phyloP scores from a whole-genome alignment of 2,888 invertebrate genomes.

The Drosophila multiciliata region DNA sequence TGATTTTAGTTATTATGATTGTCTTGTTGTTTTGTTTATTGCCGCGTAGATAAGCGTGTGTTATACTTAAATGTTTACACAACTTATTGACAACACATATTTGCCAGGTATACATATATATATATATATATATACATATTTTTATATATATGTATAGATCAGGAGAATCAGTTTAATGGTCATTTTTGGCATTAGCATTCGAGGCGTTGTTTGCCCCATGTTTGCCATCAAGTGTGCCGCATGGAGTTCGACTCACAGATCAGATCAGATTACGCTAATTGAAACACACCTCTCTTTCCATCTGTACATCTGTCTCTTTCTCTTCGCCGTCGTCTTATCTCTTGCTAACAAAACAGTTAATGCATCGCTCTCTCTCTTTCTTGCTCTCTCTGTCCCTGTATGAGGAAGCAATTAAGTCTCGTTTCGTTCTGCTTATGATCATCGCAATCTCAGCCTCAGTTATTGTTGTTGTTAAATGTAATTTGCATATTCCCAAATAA shows the following conservation, averaged over 20 bases:
- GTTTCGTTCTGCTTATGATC: conserved; percentile 39
- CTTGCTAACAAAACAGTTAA: conserved; percentile 19
- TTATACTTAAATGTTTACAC: conserved; percentile 65
- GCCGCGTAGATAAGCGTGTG: conserved; percentile 63
- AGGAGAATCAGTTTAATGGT: conserved; percentile 19
- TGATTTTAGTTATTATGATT: conserved; percentile 67
- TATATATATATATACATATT: neutral
- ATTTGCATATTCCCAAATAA: conserved; percentile 50
- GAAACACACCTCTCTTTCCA: conserved; percentile 55
- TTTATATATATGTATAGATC: neutral
- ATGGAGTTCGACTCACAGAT: conserved; percentile 3
- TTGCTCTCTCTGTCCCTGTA: conserved; percentile 11
- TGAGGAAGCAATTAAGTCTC: conserved; percentile 51
- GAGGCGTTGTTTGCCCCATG: conserved; percentile 17
- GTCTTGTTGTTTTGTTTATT: conserved; percentile 69
- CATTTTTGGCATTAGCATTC: conserved; percentile 7
- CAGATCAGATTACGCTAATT: conserved; percentile 65
- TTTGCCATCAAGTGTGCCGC: conserved; percentile 67
- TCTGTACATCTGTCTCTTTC: neutral
- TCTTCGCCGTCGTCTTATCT: neutral
- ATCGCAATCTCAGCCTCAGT: conserved; percentile 11
- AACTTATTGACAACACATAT: conserved; percentile 71
- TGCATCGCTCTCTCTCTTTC: conserved; percentile 2
- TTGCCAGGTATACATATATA: conserved; percentile 35
- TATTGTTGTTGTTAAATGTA: conserved; percentile 32